A percentile compares a stretch with the other conserved stretches of the same genome.
phyloP scores from a whole-genome alignment of 1,140 invertebrate genomes.

The Pseudomyrmex flavicornis region DNA sequence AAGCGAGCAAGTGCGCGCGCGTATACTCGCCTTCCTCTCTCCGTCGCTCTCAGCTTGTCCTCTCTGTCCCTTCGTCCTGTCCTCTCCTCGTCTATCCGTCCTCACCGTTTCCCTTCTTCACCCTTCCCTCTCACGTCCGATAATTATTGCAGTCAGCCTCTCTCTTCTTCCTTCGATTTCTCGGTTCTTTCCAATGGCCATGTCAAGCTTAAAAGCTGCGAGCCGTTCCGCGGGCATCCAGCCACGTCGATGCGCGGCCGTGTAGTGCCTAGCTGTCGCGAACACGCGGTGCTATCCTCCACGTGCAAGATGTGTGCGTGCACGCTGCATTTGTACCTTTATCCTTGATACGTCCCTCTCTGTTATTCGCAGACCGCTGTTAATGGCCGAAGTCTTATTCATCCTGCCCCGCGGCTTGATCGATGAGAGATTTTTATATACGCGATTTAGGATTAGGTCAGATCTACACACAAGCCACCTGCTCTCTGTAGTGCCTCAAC shows the following conservation, averaged over 20 bases:
- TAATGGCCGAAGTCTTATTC: conserved; percentile 61
- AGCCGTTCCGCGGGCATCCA: conserved; percentile 46
- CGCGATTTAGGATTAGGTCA: conserved; percentile 28
- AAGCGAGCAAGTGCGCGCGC: conserved; percentile 47
- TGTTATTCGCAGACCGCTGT: conserved; percentile 52
- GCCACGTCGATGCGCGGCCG: conserved; percentile 56
- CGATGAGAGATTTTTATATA: conserved; percentile 43
- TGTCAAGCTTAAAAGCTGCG: conserved; percentile 67
- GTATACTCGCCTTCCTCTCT: conserved; percentile 55
- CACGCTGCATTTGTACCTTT: conserved; percentile 52
- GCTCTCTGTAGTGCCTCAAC: neutral
- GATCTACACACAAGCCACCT: neutral
- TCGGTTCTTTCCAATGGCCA: conserved; percentile 69
- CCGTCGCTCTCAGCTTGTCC: conserved; percentile 56
- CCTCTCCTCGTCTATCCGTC: conserved; percentile 64
- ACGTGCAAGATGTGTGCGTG: conserved; percentile 58
- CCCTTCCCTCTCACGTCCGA: conserved; percentile 68
- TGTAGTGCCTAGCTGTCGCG: conserved; percentile 59
- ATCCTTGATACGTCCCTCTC: conserved; percentile 48
- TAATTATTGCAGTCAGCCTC: conserved; percentile 81
- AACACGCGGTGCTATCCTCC: conserved; percentile 54
- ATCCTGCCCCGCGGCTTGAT: conserved; percentile 30
- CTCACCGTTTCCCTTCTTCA: conserved; percentile 49
- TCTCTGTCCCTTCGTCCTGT: conserved; percentile 68
- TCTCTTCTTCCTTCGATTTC: conserved; percentile 70